phyloP scores from a whole-genome alignment of 2,888 invertebrate genomes.

The Cataglyphis altisquamis region DNA sequence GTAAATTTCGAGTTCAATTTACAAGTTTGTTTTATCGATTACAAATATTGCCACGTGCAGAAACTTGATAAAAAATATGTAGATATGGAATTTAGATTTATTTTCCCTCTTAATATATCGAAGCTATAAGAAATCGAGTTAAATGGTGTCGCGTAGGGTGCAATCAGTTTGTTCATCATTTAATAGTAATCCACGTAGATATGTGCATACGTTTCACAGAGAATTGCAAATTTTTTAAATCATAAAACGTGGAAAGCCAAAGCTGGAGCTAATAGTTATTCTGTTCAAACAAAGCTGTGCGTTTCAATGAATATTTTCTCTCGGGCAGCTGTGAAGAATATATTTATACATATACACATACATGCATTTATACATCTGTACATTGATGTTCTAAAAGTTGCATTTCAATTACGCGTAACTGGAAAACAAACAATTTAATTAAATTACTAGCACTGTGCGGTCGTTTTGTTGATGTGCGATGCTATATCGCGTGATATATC shows the following conservation, averaged over 20 bases:
- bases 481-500: slow-evolving; percentile 1
- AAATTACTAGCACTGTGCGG: slow-evolving; percentile 36
- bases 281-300: slow-evolving; percentile 32
- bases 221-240: slow-evolving; percentile 43
- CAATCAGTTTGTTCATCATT: slow-evolving; percentile 4
- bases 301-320: slow-evolving; percentile 46
- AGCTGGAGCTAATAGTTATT: slow-evolving; percentile 44
- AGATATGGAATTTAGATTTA: background rate
- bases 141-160: background rate
- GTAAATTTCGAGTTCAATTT: slow-evolving; percentile 32
- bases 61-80: background rate
- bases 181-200: slow-evolving; percentile 1
- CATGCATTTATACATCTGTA: slow-evolving; percentile 9
- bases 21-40: background rate
- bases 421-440: slow-evolving; percentile 54
- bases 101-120: background rate
- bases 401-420: slow-evolving; percentile 51
- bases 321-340: slow-evolving; percentile 1
- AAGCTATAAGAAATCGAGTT: background rate
- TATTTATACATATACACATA: slow-evolving; percentile 27
- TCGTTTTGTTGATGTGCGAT: slow-evolving; percentile 33
- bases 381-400: slow-evolving; percentile 47
- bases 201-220: background rate
- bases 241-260: slow-evolving; percentile 33
- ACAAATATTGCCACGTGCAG: background rate